These are phyloP conservation scores for Phasia obesa DNA, from an alignment of 2,888 invertebrate species.

Conservation along the genomic window DNA sequence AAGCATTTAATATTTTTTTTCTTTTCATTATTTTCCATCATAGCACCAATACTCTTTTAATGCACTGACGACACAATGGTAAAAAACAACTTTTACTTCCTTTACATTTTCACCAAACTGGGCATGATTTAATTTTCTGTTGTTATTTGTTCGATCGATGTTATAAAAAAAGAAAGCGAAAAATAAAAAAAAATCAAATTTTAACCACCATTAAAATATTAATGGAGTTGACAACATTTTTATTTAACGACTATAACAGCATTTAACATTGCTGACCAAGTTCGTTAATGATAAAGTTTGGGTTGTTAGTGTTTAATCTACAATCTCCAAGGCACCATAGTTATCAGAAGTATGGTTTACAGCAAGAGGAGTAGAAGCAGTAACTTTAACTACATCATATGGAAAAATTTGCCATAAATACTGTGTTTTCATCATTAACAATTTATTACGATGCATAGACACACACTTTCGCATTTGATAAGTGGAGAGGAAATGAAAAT, in stretches of 20 bases:
- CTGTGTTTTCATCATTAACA: slow-evolving; percentile 54
- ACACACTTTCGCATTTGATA: slow-evolving; percentile 18
- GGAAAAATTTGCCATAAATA: slow-evolving; percentile 46
- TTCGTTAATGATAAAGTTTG: slow-evolving; percentile 58
- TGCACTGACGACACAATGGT: not conserved
- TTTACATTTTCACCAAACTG: slow-evolving; percentile 30
- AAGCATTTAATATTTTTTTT: not conserved
- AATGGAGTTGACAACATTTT: slow-evolving; percentile 57
- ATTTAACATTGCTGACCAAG: slow-evolving; percentile 64
- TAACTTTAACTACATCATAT: not conserved
- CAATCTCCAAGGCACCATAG: slow-evolving; percentile 74
- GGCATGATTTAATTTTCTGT: slow-evolving; percentile 37
- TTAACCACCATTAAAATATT: slow-evolving; percentile 46
- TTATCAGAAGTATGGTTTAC: slow-evolving; percentile 44
- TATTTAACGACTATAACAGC: slow-evolving; percentile 52
- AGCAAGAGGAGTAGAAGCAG: not conserved
- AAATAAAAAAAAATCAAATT: slow-evolving; percentile 6
- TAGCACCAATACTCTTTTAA: not conserved
- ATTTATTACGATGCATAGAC: slow-evolving; percentile 45
- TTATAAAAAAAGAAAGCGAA: too few species aligned
- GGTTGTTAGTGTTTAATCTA: slow-evolving; percentile 73
- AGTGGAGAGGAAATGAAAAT: slow-evolving; percentile 1
- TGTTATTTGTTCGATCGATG: not conserved
- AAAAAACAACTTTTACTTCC: slow-evolving; percentile 10
- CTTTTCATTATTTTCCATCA: slow-evolving; percentile 10